Evolutionary conservation across 2,888 invertebrate species (phyloP).

Genomic region (Oscheius sp.): DNA sequence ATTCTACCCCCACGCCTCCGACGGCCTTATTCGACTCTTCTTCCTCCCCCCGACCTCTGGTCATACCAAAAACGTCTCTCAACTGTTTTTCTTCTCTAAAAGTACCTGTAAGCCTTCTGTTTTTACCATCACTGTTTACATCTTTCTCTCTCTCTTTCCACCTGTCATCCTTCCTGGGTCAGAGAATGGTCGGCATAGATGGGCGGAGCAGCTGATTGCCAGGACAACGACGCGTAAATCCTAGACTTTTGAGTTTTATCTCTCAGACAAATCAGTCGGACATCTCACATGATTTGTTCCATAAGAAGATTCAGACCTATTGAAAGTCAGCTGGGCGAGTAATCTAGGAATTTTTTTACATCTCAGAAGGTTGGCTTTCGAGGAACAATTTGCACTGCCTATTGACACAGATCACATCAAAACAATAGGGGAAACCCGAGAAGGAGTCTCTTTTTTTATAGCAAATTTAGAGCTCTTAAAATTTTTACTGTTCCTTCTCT

Average conservation of each 20-base stretch:
- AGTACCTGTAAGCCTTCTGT: neutral
- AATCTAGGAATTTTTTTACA: neutral
- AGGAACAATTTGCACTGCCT: neutral
- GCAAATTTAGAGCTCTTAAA: too few species aligned
- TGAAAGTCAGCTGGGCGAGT: neutral
- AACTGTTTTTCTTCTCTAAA: neutral
- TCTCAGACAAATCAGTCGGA: neutral
- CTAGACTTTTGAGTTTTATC: neutral
- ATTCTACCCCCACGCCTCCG: too few species aligned
- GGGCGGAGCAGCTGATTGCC: slow-evolving; percentile 9
- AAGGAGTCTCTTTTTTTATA: too few species aligned
- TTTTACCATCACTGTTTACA: neutral
- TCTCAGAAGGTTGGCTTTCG: neutral
- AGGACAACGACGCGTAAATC: slow-evolving; percentile 4
- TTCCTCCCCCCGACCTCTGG: too few species aligned
- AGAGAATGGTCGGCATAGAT: neutral
- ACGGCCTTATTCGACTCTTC: too few species aligned
- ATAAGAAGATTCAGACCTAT: neutral
- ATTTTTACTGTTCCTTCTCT: too few species aligned
- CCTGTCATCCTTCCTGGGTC: neutral
- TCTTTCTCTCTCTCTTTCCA: neutral
- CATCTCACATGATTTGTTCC: neutral
- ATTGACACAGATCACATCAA: slow-evolving; percentile 1
- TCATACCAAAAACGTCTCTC: too few species aligned
- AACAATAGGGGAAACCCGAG: too few species aligned